These are phyloP conservation scores for Calyptomena viridis DNA, from an alignment of 2,113 vertebrate genomes.

Conservation along the genomic window DNA sequence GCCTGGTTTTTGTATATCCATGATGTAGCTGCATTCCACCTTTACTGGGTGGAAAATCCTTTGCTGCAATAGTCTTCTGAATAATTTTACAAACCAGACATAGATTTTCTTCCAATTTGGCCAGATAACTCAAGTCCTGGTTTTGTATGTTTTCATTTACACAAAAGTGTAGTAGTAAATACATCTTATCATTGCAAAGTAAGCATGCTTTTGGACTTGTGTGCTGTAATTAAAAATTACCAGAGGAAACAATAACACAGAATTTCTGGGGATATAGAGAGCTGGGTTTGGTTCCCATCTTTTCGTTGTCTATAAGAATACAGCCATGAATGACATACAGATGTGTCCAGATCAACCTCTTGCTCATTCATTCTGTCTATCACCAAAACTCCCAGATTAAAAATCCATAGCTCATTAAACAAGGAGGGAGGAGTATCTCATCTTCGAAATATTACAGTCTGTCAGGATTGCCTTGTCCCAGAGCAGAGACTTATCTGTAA, in stretches of 20 bases:
- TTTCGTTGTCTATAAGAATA: not conserved
- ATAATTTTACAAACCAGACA: not conserved
- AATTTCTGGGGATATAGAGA: not conserved
- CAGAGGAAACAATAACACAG: not conserved
- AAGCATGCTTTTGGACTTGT: not conserved
- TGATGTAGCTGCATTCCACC: not conserved
- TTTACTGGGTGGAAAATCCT: not conserved
- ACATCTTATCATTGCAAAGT: not conserved
- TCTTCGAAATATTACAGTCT: slow-evolving; percentile 61
- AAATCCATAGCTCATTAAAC: slow-evolving; percentile 77
- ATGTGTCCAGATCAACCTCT: not conserved
- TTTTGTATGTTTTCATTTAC: not conserved
- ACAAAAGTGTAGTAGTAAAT: not conserved
- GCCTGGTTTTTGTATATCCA: not conserved
- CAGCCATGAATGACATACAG: not conserved
- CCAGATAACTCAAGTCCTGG: not conserved
- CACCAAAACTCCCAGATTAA: slow-evolving; percentile 71
- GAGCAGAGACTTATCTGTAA: slow-evolving; percentile 50
- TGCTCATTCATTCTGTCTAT: slow-evolving; percentile 48
- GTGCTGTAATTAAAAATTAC: not conserved
- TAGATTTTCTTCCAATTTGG: not conserved
- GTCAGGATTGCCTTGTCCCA: slow-evolving; percentile 53
- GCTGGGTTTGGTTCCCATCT: not conserved
- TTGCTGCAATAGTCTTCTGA: not conserved
- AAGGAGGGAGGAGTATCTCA: slow-evolving; percentile 68